Conservation (phyloP, 2,797 vertebrate genomes). For the Lophotriccus pileatus region DNA sequence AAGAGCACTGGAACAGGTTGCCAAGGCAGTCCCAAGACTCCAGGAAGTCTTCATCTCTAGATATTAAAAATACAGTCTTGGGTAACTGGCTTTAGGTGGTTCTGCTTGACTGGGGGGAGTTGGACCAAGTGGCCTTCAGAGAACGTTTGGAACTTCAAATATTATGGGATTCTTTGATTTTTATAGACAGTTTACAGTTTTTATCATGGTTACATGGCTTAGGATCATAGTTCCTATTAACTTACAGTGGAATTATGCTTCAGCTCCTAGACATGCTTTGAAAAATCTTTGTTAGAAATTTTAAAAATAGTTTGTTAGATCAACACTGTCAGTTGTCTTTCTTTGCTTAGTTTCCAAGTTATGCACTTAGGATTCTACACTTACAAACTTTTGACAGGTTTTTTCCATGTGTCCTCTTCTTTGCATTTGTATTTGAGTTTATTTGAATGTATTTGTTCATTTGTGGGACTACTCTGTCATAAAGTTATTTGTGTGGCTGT, state of each 20-base stretch:
- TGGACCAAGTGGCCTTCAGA: background rate
- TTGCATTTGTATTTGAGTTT: background rate
- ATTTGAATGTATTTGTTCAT: background rate
- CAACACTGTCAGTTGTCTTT: background rate
- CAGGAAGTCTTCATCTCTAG: background rate
- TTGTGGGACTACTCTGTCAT: background rate
- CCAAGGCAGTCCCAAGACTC: background rate
- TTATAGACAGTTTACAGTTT: background rate
- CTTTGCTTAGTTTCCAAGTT: background rate
- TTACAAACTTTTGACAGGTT: background rate
- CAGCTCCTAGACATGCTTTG: background rate
- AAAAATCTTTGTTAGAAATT: no score
- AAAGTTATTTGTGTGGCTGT: background rate
- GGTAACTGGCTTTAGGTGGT: background rate
- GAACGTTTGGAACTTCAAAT: background rate
- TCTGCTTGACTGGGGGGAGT: background rate
- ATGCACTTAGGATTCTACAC: background rate
- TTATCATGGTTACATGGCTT: background rate
- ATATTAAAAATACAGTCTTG: background rate
- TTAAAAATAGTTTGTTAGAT: background rate
- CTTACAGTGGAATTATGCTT: background rate
- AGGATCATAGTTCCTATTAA: background rate
- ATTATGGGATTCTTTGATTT: background rate
- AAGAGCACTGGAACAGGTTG: background rate
- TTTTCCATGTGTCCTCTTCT: background rate